Evolutionary conservation across 2,113 vertebrate species (phyloP).

Genomic region (Labeo rohita): DNA sequence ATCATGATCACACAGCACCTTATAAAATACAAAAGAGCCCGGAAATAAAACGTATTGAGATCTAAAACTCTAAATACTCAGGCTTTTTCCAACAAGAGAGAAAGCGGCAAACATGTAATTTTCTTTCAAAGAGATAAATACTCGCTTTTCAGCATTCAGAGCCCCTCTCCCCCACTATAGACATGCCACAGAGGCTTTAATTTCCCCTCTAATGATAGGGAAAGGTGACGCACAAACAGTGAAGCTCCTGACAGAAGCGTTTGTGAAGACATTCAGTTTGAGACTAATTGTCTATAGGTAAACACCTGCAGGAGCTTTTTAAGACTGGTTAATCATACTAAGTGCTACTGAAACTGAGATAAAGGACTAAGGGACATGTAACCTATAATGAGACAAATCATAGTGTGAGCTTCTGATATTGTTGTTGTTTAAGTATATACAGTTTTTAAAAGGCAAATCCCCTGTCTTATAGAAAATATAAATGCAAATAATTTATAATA

Average conservation of each 20-base stretch:
- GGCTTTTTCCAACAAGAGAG: slow-evolving; percentile 39
- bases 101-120: slow-evolving; percentile 43
- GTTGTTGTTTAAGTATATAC: neutral
- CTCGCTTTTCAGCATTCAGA: slow-evolving; percentile 26
- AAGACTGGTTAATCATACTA: slow-evolving; percentile 16
- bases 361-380: neutral
- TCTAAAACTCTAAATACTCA: slow-evolving; percentile 29
- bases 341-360: neutral
- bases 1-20: neutral
- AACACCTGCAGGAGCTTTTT: slow-evolving; percentile 47
- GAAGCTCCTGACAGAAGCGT: slow-evolving; percentile 27
- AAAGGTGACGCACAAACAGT: slow-evolving; percentile 36
- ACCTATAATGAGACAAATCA: neutral
- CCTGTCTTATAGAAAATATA: neutral
- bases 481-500: neutral
- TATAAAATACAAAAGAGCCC: neutral
- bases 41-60: slow-evolving; percentile 7
- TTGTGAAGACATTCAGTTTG: slow-evolving; percentile 29
- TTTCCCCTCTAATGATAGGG: slow-evolving; percentile 51
- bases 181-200: slow-evolving; percentile 46
- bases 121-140: slow-evolving; percentile 40
- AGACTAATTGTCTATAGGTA: slow-evolving; percentile 45
- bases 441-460: neutral
- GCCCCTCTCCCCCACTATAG: neutral
- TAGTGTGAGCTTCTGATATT: neutral